Evolutionary conservation across 2,797 vertebrate genomes (phyloP).

Genomic region (Arremon aurantiirostris): DNA sequence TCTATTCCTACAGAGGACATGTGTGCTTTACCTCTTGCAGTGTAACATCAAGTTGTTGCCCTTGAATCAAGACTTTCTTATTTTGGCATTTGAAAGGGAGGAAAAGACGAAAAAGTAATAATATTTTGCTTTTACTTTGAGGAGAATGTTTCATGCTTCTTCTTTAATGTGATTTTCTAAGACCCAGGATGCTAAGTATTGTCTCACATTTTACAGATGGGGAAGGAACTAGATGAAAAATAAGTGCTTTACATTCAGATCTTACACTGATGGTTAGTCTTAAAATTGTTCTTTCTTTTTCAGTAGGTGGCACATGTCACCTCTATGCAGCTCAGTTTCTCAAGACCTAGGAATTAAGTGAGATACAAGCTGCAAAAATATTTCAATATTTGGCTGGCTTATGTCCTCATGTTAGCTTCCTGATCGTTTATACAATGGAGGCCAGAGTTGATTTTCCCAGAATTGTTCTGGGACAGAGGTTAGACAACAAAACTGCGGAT

Average conservation of each 20-base stretch:
- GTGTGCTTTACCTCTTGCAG: not conserved
- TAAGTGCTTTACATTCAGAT: not conserved
- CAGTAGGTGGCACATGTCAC: not conserved
- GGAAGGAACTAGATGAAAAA: conserved; percentile 9
- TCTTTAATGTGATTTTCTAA: not conserved
- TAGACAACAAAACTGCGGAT: not conserved
- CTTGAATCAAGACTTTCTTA: conserved; percentile 15
- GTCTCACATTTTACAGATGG: not conserved
- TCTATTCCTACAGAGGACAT: not conserved
- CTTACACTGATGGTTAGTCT: not conserved
- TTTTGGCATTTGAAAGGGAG: not conserved
- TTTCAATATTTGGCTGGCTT: not conserved
- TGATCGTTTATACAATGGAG: not conserved
- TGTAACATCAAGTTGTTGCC: not conserved
- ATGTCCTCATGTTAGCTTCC: not conserved
- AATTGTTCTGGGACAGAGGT: not conserved
- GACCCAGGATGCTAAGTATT: not conserved
- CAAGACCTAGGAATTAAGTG: not conserved
- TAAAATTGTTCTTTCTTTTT: not conserved
- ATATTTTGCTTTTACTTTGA: not conserved
- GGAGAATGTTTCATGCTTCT: not conserved
- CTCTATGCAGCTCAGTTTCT: not conserved
- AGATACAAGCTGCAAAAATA: not conserved
- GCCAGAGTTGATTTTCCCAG: not conserved
- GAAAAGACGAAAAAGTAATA: not conserved